Evolutionary conservation across 2,888 invertebrate genomes (phyloP).

Genomic region (Agriopis leucophaearia): DNA sequence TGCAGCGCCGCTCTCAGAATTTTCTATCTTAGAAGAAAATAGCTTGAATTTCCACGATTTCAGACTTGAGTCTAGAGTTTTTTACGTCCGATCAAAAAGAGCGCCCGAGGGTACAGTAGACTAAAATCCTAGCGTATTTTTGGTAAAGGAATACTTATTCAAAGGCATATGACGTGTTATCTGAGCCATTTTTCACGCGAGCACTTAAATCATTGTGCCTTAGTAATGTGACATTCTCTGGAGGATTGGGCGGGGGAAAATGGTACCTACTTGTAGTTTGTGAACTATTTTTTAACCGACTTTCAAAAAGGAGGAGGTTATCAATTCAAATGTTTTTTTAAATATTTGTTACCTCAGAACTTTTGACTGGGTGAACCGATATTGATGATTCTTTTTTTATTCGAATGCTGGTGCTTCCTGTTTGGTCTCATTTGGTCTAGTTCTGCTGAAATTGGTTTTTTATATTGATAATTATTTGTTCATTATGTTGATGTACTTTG

Average conservation of each 20-base stretch:
- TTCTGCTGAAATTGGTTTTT: too few species aligned
- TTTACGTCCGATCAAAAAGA: conserved; percentile 28
- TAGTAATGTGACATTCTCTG: conserved; percentile 14
- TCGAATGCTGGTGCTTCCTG: too few species aligned
- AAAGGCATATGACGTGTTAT: conserved; percentile 30
- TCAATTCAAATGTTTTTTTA: too few species aligned
- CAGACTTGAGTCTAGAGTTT: conserved; percentile 21
- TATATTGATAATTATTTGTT: too few species aligned
- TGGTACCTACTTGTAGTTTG: neutral
- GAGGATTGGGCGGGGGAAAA: conserved; percentile 6
- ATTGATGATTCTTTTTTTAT: too few species aligned
- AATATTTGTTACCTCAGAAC: too few species aligned
- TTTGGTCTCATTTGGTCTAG: too few species aligned
- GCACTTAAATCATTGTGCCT: conserved; percentile 31
- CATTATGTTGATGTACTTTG: neutral
- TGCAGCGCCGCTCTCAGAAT: conserved; percentile 20
- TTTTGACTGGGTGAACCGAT: too few species aligned
- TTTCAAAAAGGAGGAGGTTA: too few species aligned
- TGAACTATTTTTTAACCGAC: conserved; percentile 4
- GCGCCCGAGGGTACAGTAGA: conserved; percentile 25
- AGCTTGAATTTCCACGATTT: conserved; percentile 22
- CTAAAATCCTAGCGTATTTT: conserved; percentile 25
- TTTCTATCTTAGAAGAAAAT: conserved; percentile 26
- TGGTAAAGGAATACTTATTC: conserved; percentile 33
- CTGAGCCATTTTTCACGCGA: conserved; percentile 38